phyloP scores from a whole-genome alignment of 1,140 invertebrate species.

The Lamellibrachia luymesi region DNA sequence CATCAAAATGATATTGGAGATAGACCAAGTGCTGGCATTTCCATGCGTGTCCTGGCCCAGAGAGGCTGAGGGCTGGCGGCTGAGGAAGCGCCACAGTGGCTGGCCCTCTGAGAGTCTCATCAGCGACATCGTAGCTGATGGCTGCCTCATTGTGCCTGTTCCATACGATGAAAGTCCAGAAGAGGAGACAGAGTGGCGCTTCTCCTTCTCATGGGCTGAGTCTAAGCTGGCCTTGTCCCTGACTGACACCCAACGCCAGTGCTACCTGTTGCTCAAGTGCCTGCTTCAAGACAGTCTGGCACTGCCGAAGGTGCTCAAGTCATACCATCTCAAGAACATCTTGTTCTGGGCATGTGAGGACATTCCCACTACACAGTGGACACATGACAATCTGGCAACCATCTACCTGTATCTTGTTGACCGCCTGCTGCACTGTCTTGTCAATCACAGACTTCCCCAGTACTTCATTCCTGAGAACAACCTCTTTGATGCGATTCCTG shows the following conservation, averaged over 20 bases:
- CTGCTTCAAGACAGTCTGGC: not conserved
- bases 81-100: not conserved
- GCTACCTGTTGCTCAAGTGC: constrained; percentile 2
- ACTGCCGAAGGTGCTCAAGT: not conserved
- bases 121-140: not conserved
- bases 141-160: not conserved
- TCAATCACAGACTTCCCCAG: not conserved
- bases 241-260: not conserved
- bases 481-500: not conserved
- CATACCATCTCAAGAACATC: constrained; percentile 15
- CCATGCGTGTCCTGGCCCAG: constrained; percentile 6
- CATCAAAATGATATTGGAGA: not conserved
- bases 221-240: not conserved
- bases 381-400: not conserved
- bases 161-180: not conserved
- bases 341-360: constrained; percentile 13
- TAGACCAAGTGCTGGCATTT: not conserved
- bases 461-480: constrained; percentile 18
- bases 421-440: not conserved
- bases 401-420: constrained; percentile 2
- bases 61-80: not conserved
- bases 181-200: not conserved
- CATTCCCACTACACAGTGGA: not conserved
- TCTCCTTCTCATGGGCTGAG: constrained; percentile 14
- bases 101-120: constrained; percentile 9